Evolutionary conservation across 2,888 invertebrate species (phyloP).

Genomic region (Lepidonotus clava): DNA sequence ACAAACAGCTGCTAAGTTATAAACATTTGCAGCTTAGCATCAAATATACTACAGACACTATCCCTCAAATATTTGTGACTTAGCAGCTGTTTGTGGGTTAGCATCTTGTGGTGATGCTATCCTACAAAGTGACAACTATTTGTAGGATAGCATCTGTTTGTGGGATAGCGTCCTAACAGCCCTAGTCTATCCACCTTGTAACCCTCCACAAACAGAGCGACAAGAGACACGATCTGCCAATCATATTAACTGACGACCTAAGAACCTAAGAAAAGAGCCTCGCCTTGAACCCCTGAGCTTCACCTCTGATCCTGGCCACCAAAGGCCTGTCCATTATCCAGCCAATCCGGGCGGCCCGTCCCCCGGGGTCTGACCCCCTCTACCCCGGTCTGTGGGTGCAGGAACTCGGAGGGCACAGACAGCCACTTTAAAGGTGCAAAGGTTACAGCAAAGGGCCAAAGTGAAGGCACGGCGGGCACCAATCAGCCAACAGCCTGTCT

Average conservation of each 20-base stretch:
- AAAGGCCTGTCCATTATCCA: slow-evolving; percentile 18
- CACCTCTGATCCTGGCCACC: slow-evolving; percentile 34
- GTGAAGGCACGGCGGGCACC: slow-evolving; percentile 1
- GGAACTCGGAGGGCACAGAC: not conserved
- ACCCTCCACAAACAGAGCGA: too few species aligned
- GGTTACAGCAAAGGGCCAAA: not conserved
- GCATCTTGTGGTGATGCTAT: too few species aligned
- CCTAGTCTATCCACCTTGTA: too few species aligned
- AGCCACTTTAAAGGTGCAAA: not conserved
- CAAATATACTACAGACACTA: too few species aligned
- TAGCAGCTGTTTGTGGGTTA: too few species aligned
- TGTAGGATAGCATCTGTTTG: too few species aligned
- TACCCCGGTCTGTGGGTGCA: not conserved
- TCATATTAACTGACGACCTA: not conserved
- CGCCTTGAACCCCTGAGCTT: slow-evolving; percentile 15
- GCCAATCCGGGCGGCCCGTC: not conserved
- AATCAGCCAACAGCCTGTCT: not conserved
- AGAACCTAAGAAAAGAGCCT: too few species aligned
- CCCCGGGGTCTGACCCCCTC: not conserved
- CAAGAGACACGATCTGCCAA: slow-evolving; percentile 26
- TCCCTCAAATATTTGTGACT: too few species aligned
- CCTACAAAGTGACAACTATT: too few species aligned
- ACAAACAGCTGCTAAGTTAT: too few species aligned
- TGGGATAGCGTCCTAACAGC: too few species aligned
- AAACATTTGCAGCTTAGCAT: too few species aligned